Percentiles rank a stretch among this genome's conserved stretches.
These are phyloP conservation scores for Pteruthius melanotis DNA, from an alignment of 2,113 vertebrate genomes.

Conservation along the genomic window DNA sequence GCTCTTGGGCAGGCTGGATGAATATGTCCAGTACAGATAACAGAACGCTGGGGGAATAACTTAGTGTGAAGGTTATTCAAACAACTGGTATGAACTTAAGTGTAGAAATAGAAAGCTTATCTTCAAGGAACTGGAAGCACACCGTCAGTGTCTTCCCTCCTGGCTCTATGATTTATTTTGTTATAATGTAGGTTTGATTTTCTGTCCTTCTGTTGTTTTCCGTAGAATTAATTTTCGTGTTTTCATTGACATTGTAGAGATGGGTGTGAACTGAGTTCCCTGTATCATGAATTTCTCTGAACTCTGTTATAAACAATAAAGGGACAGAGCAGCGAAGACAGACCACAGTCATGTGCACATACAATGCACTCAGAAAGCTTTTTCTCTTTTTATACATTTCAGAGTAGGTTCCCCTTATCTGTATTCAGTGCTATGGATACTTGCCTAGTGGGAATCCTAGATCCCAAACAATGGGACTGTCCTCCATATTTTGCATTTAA, in stretches of 20 bases:
- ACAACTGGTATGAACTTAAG: background rate
- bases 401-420: background rate
- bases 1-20: background rate
- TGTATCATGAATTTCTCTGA: background rate
- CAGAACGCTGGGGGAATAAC: background rate
- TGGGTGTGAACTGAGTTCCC: background rate
- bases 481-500: background rate
- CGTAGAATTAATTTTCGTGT: background rate
- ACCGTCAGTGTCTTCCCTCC: background rate
- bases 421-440: background rate
- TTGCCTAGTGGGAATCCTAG: background rate
- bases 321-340: background rate
- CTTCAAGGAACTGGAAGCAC: background rate
- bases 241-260: background rate
- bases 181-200: background rate
- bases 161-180: background rate
- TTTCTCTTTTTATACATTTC: background rate
- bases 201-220: background rate
- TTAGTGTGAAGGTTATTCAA: background rate
- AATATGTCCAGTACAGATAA: background rate
- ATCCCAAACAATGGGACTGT: background rate
- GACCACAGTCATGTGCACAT: background rate
- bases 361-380: background rate
- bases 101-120: background rate
- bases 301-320: background rate